A percentile compares a stretch with the other conserved stretches of the same genome.
Evolutionary conservation across 1,140 invertebrate species (phyloP).

Genomic region (Platyura marginata): DNA sequence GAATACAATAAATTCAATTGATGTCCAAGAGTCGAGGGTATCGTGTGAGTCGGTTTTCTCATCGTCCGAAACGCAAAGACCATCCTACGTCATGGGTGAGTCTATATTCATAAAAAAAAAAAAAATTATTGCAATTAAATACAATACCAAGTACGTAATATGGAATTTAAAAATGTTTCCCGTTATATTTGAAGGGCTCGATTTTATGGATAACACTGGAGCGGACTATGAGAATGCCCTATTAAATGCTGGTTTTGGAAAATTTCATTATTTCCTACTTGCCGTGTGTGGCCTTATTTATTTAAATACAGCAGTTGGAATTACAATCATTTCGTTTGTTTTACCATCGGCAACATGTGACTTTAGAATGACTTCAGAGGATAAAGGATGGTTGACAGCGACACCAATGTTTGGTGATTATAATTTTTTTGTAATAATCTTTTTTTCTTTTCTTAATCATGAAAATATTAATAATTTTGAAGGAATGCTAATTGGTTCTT

Average conservation of each 20-base stretch:
- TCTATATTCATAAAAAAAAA: too few species aligned
- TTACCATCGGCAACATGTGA: slow-evolving; percentile 57
- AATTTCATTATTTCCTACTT: slow-evolving; percentile 50
- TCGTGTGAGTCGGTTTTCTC: not conserved
- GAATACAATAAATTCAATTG: not conserved
- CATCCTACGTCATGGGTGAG: slow-evolving; percentile 1
- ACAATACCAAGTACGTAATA: not conserved
- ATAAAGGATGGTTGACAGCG: slow-evolving; percentile 55
- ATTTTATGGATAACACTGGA: slow-evolving; percentile 11
- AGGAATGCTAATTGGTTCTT: slow-evolving; percentile 81
- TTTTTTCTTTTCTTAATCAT: not conserved
- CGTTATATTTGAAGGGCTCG: slow-evolving; percentile 8
- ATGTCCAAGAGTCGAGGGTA: not conserved
- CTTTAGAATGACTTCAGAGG: slow-evolving; percentile 49
- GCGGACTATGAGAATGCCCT: slow-evolving; percentile 13
- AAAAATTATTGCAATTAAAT: too few species aligned
- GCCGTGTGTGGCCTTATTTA: slow-evolving; percentile 51
- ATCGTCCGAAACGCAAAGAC: slow-evolving; percentile 1
- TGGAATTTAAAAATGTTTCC: not conserved
- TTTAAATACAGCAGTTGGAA: slow-evolving; percentile 55
- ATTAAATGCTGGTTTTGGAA: slow-evolving; percentile 47
- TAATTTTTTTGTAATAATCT: not conserved
- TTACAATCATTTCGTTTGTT: slow-evolving; percentile 71
- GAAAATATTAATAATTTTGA: slow-evolving; percentile 4
- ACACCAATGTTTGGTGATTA: slow-evolving; percentile 49